Conservation (phyloP, 2,888 invertebrate species). For the Calephelis perditalis region DNA sequence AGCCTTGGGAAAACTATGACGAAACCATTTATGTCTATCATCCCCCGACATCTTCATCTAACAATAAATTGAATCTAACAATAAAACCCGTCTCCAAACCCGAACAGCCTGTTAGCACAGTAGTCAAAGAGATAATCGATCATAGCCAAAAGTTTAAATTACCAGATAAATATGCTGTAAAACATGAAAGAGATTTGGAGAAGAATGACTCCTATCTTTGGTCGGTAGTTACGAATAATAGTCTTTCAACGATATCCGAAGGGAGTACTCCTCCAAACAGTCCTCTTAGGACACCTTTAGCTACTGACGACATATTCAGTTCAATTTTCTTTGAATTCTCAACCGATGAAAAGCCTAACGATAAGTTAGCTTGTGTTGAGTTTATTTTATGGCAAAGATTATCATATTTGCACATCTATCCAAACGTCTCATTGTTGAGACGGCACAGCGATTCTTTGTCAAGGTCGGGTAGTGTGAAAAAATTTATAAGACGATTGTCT, state of each 20-base stretch:
- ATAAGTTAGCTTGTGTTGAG: slow-evolving; percentile 55
- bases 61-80: slow-evolving; percentile 39
- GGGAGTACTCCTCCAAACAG: slow-evolving; percentile 44
- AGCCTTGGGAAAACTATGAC: slow-evolving; percentile 62
- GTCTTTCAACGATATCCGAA: slow-evolving; percentile 61
- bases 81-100: slow-evolving; percentile 31
- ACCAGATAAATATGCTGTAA: slow-evolving; percentile 42
- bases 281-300: slow-evolving; percentile 40
- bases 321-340: slow-evolving; percentile 66
- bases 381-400: slow-evolving; percentile 67
- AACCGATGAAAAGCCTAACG: slow-evolving; percentile 43
- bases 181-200: slow-evolving; percentile 35
- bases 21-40: slow-evolving; percentile 53
- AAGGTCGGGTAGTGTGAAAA: slow-evolving; percentile 48
- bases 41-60: slow-evolving; percentile 43
- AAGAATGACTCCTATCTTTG: slow-evolving; percentile 61
- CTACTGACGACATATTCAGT: slow-evolving; percentile 60
- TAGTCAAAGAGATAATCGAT: slow-evolving; percentile 54
- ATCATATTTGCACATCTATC: slow-evolving; percentile 50
- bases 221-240: slow-evolving; percentile 44
- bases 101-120: slow-evolving; percentile 44
- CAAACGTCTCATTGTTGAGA: slow-evolving; percentile 52
- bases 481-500: slow-evolving; percentile 47
- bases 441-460: slow-evolving; percentile 43
- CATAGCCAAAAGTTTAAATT: slow-evolving; percentile 47